Evolutionary conservation across 2,888 invertebrate species (phyloP), one percentile per base, ranked within the genome.

Genomic region (Azorinus chamasolen): DNA sequence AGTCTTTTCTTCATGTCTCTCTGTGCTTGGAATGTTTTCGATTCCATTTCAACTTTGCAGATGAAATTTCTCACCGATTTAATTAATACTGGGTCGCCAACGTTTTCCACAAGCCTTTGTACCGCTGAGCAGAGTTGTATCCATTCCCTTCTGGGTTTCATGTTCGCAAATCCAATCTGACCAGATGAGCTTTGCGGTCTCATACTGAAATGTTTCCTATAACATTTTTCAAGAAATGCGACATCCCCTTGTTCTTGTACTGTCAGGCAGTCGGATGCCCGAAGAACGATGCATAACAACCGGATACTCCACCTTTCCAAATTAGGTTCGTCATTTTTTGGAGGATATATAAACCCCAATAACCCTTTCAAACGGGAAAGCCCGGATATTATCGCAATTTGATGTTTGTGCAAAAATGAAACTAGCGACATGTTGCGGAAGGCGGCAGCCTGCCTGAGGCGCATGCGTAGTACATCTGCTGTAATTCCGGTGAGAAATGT

Each of bases 31-130:
- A 53, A 22, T 20, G 57, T 46, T 54, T 46, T 64, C 0, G 57
- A 22, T 27, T 65, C 75, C 65, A 76, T 62, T 48, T 65, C 71
- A 25, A 62, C 64, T 32, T 73, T 76, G 18, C 68, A 68, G 5
- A 76, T 69, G 16, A 76, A 80, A 27, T 76, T 75, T 32, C 79
- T 64, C 2, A 80, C 75, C 20, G 65, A 45, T 16, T 62, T 50
- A 3, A 76, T 46, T 2, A 75, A 48, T 8, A 48, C 39, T 12
- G 63, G 16, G 20, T 75, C 75, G 18, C 64, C 57, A 12, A 65
- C 46, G 37, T 41, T 41, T 39, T 76, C 75, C 0, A 62, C 79
- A 1, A 76, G 20, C 55, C 75, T 24, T 57, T 80, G 79, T 32
- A 75, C 51, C 3, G 69, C 51, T 12, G 43, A 20, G 51, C 65